A percentile compares a stretch with the other conserved stretches of the same genome.
Evolutionary conservation across 2,797 vertebrate species (phyloP).

Genomic region (Mus caroli): DNA sequence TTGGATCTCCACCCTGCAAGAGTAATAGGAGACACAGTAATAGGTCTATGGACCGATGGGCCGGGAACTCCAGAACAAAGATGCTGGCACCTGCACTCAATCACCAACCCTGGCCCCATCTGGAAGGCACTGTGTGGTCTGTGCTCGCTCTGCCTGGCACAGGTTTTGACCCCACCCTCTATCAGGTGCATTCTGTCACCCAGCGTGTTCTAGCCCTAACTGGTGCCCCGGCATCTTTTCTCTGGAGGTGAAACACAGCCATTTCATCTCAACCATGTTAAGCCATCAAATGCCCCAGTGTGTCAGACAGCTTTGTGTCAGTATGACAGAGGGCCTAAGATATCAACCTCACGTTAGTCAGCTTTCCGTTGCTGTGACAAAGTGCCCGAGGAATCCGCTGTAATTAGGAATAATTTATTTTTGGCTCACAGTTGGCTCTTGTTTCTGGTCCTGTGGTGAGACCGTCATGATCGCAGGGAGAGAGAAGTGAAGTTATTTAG

Average conservation of each 20-base stretch:
- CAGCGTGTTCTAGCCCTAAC: not conserved
- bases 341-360: not conserved
- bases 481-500: too few relatives aligned
- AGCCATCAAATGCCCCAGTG: not conserved
- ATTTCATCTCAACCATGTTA: not conserved
- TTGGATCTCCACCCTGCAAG: not conserved
- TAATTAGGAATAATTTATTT: not conserved
- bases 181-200: not conserved
- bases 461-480: not conserved
- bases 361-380: not conserved
- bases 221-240: not conserved
- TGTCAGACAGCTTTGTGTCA: not conserved
- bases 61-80: not conserved
- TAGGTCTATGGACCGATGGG: not conserved
- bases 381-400: not conserved
- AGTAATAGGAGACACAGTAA: not conserved
- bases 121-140: not conserved
- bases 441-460: not conserved
- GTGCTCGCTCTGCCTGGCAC: not conserved
- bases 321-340: not conserved
- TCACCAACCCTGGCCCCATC: not conserved
- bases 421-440: not conserved
- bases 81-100: not conserved
- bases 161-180: not conserved
- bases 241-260: not conserved